phyloP scores from a whole-genome alignment of 1,140 invertebrate genomes.

The Papilio glaucus region DNA sequence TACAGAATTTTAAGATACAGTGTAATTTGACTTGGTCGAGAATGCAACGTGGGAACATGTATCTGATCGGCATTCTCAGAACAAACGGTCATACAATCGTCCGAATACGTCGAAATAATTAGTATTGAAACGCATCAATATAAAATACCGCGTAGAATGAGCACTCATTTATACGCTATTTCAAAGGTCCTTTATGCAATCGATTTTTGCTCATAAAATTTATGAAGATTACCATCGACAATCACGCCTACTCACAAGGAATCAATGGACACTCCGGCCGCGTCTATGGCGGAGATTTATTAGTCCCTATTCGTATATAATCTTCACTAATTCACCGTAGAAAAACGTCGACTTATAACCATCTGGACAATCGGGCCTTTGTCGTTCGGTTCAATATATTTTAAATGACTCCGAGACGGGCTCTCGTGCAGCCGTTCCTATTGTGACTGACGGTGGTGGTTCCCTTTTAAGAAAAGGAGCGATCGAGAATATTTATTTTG shows the following conservation, averaged over 20 bases:
- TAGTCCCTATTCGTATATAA: conserved; percentile 73
- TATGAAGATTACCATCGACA: conserved; percentile 71
- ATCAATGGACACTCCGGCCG: conserved; percentile 64
- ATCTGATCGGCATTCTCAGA: neutral
- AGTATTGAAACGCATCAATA: conserved; percentile 46
- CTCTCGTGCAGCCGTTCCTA: conserved; percentile 58
- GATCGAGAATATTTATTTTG: conserved; percentile 62
- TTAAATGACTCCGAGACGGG: conserved; percentile 74
- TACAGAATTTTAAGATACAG: too few relatives aligned
- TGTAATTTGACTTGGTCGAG: too few relatives aligned
- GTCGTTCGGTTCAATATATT: conserved; percentile 75
- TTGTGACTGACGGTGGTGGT: conserved; percentile 66
- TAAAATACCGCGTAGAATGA: conserved; percentile 59
- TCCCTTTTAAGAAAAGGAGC: conserved; percentile 66
- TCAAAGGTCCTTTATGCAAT: conserved; percentile 54
- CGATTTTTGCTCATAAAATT: conserved; percentile 67
- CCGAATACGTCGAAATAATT: conserved; percentile 51
- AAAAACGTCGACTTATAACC: conserved; percentile 71
- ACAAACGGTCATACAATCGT: conserved; percentile 13
- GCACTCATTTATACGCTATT: conserved; percentile 41
- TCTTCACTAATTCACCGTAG: conserved; percentile 77
- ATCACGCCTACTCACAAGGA: conserved; percentile 68
- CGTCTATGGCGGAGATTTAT: conserved; percentile 70
- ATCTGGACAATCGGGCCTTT: conserved; percentile 70
- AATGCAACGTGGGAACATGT: too few relatives aligned